These are phyloP conservation scores for Pantelozetes paolii DNA, from an alignment of 2,888 invertebrate species.

Conservation along the genomic window DNA sequence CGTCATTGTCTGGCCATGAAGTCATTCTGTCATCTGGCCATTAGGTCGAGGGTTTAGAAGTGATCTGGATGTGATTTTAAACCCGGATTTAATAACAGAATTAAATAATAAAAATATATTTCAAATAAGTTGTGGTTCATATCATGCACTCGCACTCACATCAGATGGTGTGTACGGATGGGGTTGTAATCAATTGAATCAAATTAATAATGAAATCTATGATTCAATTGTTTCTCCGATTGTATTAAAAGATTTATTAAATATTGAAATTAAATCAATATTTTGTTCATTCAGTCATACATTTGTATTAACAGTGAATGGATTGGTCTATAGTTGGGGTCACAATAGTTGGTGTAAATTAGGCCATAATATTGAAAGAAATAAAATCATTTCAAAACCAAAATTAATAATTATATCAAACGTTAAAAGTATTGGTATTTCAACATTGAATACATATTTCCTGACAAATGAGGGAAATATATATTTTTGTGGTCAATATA, in stretches of 20 bases:
- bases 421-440: background rate
- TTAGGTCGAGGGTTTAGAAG: no score
- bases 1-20: background rate
- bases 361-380: background rate
- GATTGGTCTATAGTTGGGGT: background rate
- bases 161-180: background rate
- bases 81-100: background rate
- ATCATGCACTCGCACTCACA: background rate
- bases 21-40: no score
- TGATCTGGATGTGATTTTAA: no score
- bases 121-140: background rate
- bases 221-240: background rate
- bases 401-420: background rate
- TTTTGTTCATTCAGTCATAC: background rate
- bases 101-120: background rate
- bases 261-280: background rate
- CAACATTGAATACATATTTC: background rate
- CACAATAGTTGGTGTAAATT: background rate
- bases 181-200: background rate
- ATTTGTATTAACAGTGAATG: background rate
- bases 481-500: conserved; percentile 4
- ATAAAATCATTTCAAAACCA: background rate
- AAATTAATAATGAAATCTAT: background rate
- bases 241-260: background rate
- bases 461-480: background rate